These are phyloP conservation scores for Threskiornis aethiopicus DNA, from an alignment of 2,797 vertebrate species.

Conservation along the genomic window DNA sequence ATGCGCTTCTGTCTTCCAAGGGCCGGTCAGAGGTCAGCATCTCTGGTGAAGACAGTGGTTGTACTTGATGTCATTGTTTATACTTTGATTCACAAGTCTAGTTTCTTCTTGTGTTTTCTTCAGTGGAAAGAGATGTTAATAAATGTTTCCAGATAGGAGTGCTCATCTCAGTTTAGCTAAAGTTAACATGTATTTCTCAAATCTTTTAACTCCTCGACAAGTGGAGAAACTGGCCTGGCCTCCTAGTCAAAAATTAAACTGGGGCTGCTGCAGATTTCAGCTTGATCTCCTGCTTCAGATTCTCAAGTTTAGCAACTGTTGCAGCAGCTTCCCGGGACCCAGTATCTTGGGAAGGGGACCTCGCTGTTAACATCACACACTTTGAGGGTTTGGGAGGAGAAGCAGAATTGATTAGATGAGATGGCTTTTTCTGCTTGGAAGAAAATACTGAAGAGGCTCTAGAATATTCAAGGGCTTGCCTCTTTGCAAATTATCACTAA, in stretches of 20 bases:
- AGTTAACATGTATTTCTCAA: not conserved
- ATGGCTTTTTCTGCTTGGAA: not conserved
- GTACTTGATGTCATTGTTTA: conserved; percentile 12
- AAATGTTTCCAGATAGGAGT: not conserved
- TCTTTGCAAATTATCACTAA: not conserved
- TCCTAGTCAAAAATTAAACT: not conserved
- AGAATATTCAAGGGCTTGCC: not conserved
- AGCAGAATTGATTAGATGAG: not conserved
- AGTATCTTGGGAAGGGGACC: not conserved
- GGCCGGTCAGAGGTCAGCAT: not conserved
- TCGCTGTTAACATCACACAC: not conserved
- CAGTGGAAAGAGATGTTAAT: not conserved
- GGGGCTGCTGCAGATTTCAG: not conserved
- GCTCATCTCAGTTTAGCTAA: not conserved
- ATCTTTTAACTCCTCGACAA: not conserved
- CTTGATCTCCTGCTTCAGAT: not conserved
- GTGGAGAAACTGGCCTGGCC: not conserved
- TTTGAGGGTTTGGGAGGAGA: not conserved
- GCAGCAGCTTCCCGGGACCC: not conserved
- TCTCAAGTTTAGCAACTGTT: not conserved
- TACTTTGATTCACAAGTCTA: not conserved
- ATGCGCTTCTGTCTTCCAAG: not conserved
- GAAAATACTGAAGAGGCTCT: not conserved
- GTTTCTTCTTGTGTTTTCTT: not conserved
- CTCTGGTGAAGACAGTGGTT: not conserved